Conservation (phyloP, 1,140 invertebrate species). For the Cheumatopsyche charites region DNA sequence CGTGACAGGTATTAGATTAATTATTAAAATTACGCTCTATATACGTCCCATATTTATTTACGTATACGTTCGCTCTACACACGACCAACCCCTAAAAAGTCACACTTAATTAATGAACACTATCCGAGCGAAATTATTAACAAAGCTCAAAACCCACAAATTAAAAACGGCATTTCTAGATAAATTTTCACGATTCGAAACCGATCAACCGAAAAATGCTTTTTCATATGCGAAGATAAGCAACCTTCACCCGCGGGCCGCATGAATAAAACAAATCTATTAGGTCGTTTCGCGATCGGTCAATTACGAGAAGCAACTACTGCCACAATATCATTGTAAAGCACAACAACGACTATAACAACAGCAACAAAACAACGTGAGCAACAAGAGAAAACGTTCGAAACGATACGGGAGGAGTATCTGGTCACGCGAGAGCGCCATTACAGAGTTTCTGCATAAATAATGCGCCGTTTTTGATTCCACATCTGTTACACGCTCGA, state of each 20-base stretch:
- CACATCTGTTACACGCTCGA: conserved; percentile 24
- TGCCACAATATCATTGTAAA: too few relatives aligned
- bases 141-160: conserved; percentile 31
- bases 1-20: too few relatives aligned
- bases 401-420: conserved; percentile 6
- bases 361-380: background rate
- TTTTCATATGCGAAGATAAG: too few relatives aligned
- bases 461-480: conserved; percentile 34
- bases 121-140: conserved; percentile 42
- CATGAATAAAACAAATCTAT: conserved; percentile 28
- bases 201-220: too few relatives aligned
- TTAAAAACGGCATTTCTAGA: too few relatives aligned
- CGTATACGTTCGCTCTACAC: too few relatives aligned
- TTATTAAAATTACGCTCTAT: too few relatives aligned
- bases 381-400: too few relatives aligned
- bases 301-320: conserved; percentile 1
- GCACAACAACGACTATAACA: background rate
- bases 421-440: conserved; percentile 40
- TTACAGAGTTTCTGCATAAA: conserved; percentile 36
- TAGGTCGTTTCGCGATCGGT: conserved; percentile 9
- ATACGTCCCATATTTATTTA: too few relatives aligned
- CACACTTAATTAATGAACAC: conserved; percentile 47
- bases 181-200: too few relatives aligned
- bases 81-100: conserved; percentile 36
- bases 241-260: background rate